Conservation (phyloP, 2,888 invertebrate genomes). For the Dynastes tityus region DNA sequence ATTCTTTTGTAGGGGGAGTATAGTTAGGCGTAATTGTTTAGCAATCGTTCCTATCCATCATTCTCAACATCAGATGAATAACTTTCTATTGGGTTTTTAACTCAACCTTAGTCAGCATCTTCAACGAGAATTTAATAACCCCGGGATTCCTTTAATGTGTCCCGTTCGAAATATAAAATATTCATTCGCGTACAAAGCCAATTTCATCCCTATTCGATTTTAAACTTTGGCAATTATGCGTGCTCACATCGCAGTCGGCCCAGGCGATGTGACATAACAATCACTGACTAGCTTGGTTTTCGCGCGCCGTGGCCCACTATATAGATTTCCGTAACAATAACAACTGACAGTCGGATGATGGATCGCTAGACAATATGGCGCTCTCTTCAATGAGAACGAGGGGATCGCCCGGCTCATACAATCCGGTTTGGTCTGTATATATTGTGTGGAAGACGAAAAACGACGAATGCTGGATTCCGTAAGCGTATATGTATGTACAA, state of each 20-base stretch:
- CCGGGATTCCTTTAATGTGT: slow-evolving; percentile 63
- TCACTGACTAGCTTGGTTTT: slow-evolving; percentile 53
- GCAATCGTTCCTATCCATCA: slow-evolving; percentile 48
- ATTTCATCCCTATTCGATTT: slow-evolving; percentile 67
- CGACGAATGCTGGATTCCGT: slow-evolving; percentile 8
- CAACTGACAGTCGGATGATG: slow-evolving; percentile 70
- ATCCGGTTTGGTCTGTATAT: slow-evolving; percentile 34
- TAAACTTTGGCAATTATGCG: slow-evolving; percentile 70
- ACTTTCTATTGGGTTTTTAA: slow-evolving; percentile 31
- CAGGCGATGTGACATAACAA: slow-evolving; percentile 64
- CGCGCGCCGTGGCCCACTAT: slow-evolving; percentile 61
- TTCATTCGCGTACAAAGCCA: slow-evolving; percentile 70
- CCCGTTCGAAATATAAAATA: slow-evolving; percentile 66
- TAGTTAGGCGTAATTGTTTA: slow-evolving; percentile 35
- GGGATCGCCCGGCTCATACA: slow-evolving; percentile 32
- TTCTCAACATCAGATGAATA: slow-evolving; percentile 28
- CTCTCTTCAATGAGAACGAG: slow-evolving; percentile 52
- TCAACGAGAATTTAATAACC: slow-evolving; percentile 67
- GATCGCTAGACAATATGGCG: slow-evolving; percentile 70
- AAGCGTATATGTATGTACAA: background rate
- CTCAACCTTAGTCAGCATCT: slow-evolving; percentile 57
- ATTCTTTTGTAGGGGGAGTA: background rate
- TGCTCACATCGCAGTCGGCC: slow-evolving; percentile 65
- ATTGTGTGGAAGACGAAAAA: slow-evolving; percentile 28
- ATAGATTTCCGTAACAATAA: slow-evolving; percentile 70